Evolutionary conservation across 2,113 vertebrate species (phyloP).

Genomic region (Astatotilapia flaviijosephi): DNA sequence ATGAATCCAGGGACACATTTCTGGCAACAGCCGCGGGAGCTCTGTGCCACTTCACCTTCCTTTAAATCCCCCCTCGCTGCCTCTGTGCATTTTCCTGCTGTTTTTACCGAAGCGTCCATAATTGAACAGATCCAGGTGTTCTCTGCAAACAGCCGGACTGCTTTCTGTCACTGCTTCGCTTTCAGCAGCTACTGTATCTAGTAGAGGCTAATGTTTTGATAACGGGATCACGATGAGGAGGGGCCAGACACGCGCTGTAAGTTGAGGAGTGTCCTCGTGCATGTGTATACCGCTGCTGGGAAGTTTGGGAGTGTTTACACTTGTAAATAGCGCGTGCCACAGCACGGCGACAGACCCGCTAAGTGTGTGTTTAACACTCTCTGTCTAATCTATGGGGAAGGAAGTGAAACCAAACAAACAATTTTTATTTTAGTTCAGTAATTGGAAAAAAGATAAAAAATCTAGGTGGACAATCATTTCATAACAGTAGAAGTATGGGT

Average conservation of each 20-base stretch:
- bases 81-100: neutral
- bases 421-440: neutral
- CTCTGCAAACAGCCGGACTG: neutral
- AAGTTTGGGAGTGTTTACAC: neutral
- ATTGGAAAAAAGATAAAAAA: neutral
- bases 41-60: neutral
- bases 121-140: neutral
- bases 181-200: neutral
- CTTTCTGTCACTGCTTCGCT: neutral
- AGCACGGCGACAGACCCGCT: neutral
- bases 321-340: neutral
- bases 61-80: neutral
- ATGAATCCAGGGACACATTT: neutral
- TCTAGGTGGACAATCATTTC: neutral
- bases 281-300: neutral
- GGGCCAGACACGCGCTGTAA: neutral
- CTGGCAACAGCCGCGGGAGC: neutral
- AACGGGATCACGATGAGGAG: neutral
- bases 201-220: neutral
- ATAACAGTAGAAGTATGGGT: neutral
- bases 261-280: neutral
- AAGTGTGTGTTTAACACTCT: neutral
- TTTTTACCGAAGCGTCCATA: neutral
- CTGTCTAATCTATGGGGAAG: neutral
- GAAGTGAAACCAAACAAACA: neutral